phyloP scores from a whole-genome alignment of 2,797 vertebrate genomes.

The Chloroceryle inda region DNA sequence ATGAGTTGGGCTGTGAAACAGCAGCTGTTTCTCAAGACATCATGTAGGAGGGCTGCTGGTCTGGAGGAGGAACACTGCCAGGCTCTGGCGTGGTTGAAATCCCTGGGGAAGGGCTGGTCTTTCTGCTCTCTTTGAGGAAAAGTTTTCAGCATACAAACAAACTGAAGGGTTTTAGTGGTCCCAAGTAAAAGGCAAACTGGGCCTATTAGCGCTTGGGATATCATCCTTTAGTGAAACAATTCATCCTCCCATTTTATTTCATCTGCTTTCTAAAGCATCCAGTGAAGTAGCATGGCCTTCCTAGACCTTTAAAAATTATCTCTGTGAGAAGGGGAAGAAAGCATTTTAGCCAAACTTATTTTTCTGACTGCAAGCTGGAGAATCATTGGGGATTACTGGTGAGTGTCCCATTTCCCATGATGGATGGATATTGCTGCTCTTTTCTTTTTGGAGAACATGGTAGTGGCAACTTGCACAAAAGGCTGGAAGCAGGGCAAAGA shows the following conservation, averaged over 20 bases:
- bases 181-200: background rate
- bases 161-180: background rate
- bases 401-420: background rate
- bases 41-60: background rate
- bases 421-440: background rate
- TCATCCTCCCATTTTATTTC: background rate
- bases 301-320: background rate
- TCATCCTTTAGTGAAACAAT: background rate
- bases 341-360: background rate
- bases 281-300: background rate
- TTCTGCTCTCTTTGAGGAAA: background rate
- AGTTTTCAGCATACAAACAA: background rate
- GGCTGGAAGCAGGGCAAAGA: background rate
- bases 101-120: background rate
- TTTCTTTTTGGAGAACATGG: background rate
- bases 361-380: background rate
- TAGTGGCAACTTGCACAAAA: background rate
- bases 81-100: background rate
- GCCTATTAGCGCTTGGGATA: background rate
- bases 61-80: background rate
- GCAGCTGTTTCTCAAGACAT: slow-evolving; percentile 41
- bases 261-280: background rate
- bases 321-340: background rate
- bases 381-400: fast-evolving
- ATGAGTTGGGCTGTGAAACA: background rate